phyloP scores from a whole-genome alignment of 92 coral and sea anemone genomes.

The Porites evermanni region DNA sequence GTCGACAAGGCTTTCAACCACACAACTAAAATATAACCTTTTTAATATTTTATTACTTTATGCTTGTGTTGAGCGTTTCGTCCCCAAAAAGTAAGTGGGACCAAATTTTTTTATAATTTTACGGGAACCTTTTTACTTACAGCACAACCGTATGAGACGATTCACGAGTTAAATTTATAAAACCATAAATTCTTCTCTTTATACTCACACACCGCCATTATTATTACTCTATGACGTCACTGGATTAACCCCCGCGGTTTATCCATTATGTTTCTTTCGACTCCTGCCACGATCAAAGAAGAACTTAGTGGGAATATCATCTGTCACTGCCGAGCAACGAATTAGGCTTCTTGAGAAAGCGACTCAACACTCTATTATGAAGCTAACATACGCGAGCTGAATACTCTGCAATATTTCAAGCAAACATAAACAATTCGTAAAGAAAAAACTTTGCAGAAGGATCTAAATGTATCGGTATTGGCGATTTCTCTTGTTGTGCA shows the following conservation, averaged over 20 bases:
- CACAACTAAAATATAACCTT: not conserved
- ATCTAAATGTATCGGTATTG: constrained; percentile 1
- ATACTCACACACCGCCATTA: not conserved
- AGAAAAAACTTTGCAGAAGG: not conserved
- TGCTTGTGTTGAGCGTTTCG: not conserved
- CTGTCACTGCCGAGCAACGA: not conserved
- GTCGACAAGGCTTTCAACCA: not conserved
- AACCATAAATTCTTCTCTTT: not conserved
- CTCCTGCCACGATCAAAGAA: no score
- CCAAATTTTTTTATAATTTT: not conserved
- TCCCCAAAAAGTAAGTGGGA: not conserved
- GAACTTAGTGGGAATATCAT: no score
- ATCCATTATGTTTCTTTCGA: not conserved
- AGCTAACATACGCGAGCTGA: not conserved
- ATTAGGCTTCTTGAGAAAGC: not conserved
- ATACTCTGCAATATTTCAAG: not conserved
- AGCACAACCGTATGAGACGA: not conserved
- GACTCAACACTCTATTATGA: not conserved
- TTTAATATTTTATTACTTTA: constrained; percentile 15
- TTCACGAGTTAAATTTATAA: not conserved
- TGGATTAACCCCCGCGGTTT: constrained; percentile 16
- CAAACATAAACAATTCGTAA: not conserved
- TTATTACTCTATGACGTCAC: constrained; percentile 16
- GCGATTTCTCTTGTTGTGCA: constrained; percentile 2
- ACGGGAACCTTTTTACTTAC: not conserved